Base-by-base conservation (phyloP, 2,888 invertebrate genomes). In the Tortricodes alternella region DNA sequence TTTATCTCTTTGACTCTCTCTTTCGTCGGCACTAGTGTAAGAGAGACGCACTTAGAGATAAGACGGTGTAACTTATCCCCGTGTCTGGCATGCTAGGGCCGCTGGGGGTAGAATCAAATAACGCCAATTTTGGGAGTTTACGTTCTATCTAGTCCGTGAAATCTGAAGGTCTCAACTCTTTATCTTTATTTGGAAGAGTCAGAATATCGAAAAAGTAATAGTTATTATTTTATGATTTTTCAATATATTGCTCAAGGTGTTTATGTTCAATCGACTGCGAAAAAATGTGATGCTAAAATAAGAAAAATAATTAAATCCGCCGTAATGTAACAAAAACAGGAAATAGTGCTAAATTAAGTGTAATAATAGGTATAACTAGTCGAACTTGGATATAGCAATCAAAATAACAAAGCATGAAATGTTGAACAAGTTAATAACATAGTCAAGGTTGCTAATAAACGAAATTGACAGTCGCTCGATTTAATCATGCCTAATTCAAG, bases 401-500 rank as follows among this genome's bases (percentile, higher is more conserved):
- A 46, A 24, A 39, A 19, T 48, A 53, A 48, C 46, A 38, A 46
- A 41, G 46, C 53, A 48, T 53, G 41, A 48, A 53, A 41, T 32
- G 13, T 19, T 48, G 24, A 23, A 43, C 50, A 41, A 32, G 11
- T 18, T 48, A 53, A 53, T 53, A 41, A 34, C 39, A 23, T 24
- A 13, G 4, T 15, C 39, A 48, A 53, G 46, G 53, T 39, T 53
- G 32, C 32, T 34, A 41, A 48, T 53, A 48, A 32, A 41, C 53
- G 19, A 53, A 48, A 53, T 34, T 48, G 46, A 48, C 53, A 48
- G 53, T 46, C 46, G 29, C 53, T 53, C 24, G 34, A 53, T 53
- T 48, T 41, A 41, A 46, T 46, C 46, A 24, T n/a, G 19, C 39
- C 41, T 34, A 39, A 53, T 48, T 53, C 46, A 46, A 46, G 18